phyloP scores from a whole-genome alignment of 2,888 invertebrate species.

The Drosophila dives region DNA sequence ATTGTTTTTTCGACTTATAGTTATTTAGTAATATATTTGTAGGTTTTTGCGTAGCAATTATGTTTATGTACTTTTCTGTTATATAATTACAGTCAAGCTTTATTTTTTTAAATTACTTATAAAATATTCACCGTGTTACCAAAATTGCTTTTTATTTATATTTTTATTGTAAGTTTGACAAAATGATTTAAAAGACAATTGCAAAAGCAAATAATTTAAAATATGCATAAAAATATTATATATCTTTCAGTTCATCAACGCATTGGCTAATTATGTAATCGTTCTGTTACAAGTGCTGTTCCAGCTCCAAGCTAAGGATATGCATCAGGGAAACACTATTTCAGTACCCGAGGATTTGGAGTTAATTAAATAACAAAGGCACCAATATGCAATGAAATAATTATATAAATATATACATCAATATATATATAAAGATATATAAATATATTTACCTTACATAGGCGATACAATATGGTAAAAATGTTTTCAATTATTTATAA shows the following conservation, averaged over 20 bases:
- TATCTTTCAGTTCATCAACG: slow-evolving; percentile 69
- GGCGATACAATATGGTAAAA: slow-evolving; percentile 11
- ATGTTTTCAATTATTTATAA: slow-evolving; percentile 25
- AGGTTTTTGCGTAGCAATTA: neutral
- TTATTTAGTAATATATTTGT: neutral
- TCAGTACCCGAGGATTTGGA: slow-evolving; percentile 54
- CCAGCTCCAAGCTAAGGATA: slow-evolving; percentile 69
- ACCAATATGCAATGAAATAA: neutral
- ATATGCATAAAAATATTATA: neutral
- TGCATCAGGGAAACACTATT: slow-evolving; percentile 13
- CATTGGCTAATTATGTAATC: slow-evolving; percentile 80
- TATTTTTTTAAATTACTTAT: neutral
- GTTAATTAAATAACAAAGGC: slow-evolving; percentile 31
- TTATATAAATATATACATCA: neutral
- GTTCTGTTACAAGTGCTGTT: slow-evolving; percentile 81
- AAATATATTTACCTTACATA: slow-evolving; percentile 13
- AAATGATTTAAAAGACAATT: neutral
- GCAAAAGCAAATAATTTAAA: neutral
- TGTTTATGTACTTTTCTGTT: neutral
- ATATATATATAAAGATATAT: neutral
- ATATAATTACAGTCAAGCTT: neutral
- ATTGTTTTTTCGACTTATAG: neutral
- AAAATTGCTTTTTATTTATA: neutral
- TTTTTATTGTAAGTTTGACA: neutral
- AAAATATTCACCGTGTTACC: neutral